Conservation (phyloP, 1,140 invertebrate species). For the Sycophila sp. region DNA sequence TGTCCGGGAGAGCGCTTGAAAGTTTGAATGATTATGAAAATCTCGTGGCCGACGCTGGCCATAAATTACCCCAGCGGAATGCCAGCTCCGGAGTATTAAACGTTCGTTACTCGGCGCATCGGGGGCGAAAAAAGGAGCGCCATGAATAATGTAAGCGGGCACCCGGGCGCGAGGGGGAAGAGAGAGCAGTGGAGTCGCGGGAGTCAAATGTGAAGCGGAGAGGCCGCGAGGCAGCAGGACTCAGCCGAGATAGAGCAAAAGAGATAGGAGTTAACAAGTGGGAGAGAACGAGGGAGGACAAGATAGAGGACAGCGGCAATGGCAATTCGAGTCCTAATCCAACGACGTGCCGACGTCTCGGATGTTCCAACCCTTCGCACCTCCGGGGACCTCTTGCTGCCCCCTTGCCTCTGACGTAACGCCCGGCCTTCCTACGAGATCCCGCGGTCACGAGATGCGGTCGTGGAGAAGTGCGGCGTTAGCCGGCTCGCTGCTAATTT, state of each 20-base stretch:
- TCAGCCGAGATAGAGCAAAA: background rate
- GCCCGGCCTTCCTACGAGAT: background rate
- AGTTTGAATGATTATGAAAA: too few relatives aligned
- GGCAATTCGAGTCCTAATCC: constrained; percentile 55
- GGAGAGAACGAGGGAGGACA: background rate
- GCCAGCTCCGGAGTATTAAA: background rate
- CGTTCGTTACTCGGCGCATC: background rate
- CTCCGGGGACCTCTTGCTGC: constrained; percentile 42
- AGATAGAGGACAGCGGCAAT: constrained; percentile 28
- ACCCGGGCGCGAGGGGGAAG: background rate
- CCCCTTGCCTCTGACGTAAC: constrained; percentile 34
- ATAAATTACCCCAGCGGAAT: too few relatives aligned
- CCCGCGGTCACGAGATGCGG: background rate
- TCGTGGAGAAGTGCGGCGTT: constrained; percentile 28
- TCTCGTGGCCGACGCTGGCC: too few relatives aligned
- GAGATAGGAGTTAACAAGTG: constrained; percentile 28
- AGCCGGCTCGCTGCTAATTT: constrained; percentile 52
- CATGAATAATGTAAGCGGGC: constrained; percentile 2
- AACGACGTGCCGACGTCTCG: constrained; percentile 54
- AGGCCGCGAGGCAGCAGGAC: background rate
- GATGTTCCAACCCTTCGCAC: constrained; percentile 45
- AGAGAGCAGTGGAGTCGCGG: too few relatives aligned
- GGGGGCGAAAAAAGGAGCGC: background rate
- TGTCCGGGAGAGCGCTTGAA: background rate
- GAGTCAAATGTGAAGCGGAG: too few relatives aligned